Percentiles rank a stretch among this genome's conserved stretches.
Evolutionary conservation across 2,113 vertebrate genomes (phyloP).

Genomic region (Steatornis caripensis): DNA sequence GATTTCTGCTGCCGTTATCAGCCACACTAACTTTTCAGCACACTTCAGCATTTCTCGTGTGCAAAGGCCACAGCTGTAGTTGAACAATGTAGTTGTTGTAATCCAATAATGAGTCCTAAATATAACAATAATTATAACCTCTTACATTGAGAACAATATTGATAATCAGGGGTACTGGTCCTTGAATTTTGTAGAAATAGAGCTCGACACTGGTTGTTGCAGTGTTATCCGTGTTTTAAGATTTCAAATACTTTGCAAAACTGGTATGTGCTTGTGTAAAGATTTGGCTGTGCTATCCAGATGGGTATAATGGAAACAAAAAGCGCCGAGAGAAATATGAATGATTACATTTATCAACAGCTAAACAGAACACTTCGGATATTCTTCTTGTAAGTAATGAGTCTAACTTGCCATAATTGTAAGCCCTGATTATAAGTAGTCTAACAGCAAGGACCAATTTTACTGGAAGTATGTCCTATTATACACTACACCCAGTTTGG

Average conservation of each 20-base stretch:
- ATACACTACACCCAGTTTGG: not conserved
- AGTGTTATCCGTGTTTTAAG: not conserved
- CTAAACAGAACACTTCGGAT: not conserved
- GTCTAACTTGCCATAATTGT: not conserved
- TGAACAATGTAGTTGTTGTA: constrained; percentile 19
- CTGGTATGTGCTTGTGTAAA: not conserved
- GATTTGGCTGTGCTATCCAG: not conserved
- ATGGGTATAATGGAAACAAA: not conserved
- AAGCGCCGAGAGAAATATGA: not conserved
- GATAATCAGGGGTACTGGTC: constrained; percentile 33
- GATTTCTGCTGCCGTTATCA: not conserved
- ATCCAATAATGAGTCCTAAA: constrained; percentile 44
- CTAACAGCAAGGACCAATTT: not conserved
- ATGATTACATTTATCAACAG: not conserved
- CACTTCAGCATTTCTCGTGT: not conserved
- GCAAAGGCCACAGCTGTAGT: constrained; percentile 48
- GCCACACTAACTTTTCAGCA: constrained; percentile 14
- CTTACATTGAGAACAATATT: constrained; percentile 39
- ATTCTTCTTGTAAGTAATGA: not conserved
- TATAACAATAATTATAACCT: constrained; percentile 48
- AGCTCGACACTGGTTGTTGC: not conserved
- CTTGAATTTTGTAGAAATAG: not conserved
- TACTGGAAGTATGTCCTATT: not conserved
- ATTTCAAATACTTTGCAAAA: constrained; percentile 2
- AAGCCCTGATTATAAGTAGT: not conserved